Percentiles rank a stretch among this genome's conserved stretches.
Evolutionary conservation across 2,797 vertebrate species (phyloP).

Genomic region (Propithecus perrieri): DNA sequence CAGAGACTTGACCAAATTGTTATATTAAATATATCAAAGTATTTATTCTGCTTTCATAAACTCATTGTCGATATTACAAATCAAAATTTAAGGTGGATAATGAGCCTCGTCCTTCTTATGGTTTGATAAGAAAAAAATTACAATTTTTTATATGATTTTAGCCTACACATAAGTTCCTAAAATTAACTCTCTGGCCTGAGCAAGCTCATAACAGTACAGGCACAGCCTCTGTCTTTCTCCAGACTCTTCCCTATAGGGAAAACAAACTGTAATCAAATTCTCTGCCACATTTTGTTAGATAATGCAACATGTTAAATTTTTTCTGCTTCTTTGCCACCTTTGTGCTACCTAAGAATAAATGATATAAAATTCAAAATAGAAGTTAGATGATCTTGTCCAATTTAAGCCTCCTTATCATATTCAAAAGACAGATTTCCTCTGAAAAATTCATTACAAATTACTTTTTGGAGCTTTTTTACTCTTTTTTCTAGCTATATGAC

Average conservation of each 20-base stretch:
- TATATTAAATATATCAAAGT: background rate
- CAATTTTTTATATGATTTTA: background rate
- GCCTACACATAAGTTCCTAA: background rate
- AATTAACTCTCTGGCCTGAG: background rate
- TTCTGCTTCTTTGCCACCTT: background rate
- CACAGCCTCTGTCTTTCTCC: background rate
- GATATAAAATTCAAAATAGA: conserved; percentile 1
- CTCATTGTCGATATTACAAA: background rate
- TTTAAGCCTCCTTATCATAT: background rate
- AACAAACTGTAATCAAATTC: background rate
- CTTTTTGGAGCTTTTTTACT: conserved; percentile 10
- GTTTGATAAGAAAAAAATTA: background rate
- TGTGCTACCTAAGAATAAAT: background rate
- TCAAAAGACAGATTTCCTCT: background rate
- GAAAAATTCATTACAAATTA: background rate
- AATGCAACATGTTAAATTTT: background rate
- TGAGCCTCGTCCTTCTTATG: background rate
- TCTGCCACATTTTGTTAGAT: background rate
- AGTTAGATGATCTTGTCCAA: background rate
- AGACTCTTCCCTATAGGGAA: background rate
- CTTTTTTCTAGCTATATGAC: background rate
- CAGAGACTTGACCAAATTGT: background rate
- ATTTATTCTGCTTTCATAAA: conserved; percentile 16
- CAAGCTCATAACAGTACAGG: background rate
- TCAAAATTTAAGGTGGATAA: background rate